Percentiles rank a stretch among this genome's conserved stretches.
phyloP scores from a whole-genome alignment of 2,113 vertebrate genomes.

The Callipepla squamata region DNA sequence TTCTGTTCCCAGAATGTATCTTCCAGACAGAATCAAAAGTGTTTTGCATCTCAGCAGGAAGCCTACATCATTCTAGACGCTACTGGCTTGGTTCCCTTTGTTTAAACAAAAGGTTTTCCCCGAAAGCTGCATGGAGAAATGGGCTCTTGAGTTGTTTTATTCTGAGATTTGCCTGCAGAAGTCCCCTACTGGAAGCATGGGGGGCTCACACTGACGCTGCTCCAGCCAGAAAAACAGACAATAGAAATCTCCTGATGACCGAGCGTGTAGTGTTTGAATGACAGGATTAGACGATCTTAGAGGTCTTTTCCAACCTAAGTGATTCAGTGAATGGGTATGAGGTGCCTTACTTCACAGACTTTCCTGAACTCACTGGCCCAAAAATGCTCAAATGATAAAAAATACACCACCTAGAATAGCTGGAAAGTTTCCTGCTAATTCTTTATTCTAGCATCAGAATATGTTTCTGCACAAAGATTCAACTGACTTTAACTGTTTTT shows the following conservation, averaged over 20 bases:
- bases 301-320: no score
- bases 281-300: no score
- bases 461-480: neutral
- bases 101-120: constrained; percentile 57
- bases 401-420: neutral
- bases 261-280: neutral
- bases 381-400: neutral
- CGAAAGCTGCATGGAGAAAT: constrained; percentile 17
- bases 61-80: constrained; percentile 13
- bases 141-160: neutral
- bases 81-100: constrained; percentile 19
- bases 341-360: neutral
- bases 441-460: neutral
- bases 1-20: neutral
- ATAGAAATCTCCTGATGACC: neutral
- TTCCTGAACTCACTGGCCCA: neutral
- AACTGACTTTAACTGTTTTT: neutral
- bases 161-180: neutral
- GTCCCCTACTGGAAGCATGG: neutral
- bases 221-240: neutral
- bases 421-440: neutral
- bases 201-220: neutral
- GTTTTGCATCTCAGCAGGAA: constrained; percentile 58
- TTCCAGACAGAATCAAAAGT: constrained; percentile 9
- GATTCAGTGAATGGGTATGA: neutral